Conservation (phyloP, 2,888 invertebrate genomes). For the Chymomyza amoena region DNA sequence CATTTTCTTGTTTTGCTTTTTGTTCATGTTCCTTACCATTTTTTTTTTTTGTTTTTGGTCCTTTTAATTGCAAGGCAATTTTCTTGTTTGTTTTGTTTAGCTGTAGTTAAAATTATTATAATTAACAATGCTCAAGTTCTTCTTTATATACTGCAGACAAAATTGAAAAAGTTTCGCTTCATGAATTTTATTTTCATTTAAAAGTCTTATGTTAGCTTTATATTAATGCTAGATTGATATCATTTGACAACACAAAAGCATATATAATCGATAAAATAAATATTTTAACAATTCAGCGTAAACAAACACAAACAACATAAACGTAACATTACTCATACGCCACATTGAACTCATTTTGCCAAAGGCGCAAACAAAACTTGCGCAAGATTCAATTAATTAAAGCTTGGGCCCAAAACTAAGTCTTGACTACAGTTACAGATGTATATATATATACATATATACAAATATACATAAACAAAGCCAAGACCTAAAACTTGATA, state of each 20-base stretch:
- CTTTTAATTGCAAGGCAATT: slow-evolving; percentile 62
- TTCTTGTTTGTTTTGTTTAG: slow-evolving; percentile 31
- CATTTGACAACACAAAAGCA: slow-evolving; percentile 25
- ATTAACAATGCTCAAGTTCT: slow-evolving; percentile 38
- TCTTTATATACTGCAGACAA: slow-evolving; percentile 4
- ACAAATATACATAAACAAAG: neutral
- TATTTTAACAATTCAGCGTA: slow-evolving; percentile 26
- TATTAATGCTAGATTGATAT: slow-evolving; percentile 16
- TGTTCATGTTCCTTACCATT: neutral
- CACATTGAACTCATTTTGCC: neutral
- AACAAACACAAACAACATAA: slow-evolving; percentile 21
- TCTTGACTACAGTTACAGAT: slow-evolving; percentile 17
- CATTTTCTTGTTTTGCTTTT: slow-evolving; percentile 4
- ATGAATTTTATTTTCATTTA: neutral
- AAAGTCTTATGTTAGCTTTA: neutral
- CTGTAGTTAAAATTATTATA: slow-evolving; percentile 42
- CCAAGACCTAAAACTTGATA: slow-evolving; percentile 11
- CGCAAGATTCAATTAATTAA: slow-evolving; percentile 49
- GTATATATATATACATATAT: neutral
- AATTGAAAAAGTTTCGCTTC: slow-evolving; percentile 40
- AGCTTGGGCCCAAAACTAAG: slow-evolving; percentile 11
- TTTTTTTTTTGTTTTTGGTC: slow-evolving; percentile 29
- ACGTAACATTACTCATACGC: slow-evolving; percentile 22
- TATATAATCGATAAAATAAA: slow-evolving; percentile 9
- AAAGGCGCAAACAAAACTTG: slow-evolving; percentile 11